phyloP scores from a whole-genome alignment of 2,888 invertebrate genomes.

The Euphydryas editha region DNA sequence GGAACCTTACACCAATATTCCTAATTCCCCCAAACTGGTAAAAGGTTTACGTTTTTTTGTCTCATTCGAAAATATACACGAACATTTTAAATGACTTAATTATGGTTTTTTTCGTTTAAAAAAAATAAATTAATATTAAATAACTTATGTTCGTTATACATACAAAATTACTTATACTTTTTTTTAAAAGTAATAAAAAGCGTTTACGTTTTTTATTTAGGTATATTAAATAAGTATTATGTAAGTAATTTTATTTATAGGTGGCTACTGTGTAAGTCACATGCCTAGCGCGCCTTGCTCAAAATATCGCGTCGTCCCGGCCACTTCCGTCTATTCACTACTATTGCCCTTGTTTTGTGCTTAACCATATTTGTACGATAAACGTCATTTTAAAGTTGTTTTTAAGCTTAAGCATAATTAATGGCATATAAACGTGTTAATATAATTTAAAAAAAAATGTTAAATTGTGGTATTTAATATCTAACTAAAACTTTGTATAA shows the following conservation, averaged over 20 bases:
- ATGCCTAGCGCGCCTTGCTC: slow-evolving; percentile 69
- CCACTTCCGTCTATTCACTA: slow-evolving; percentile 77
- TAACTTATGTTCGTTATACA: background rate
- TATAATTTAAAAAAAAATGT: background rate
- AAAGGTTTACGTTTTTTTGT: background rate
- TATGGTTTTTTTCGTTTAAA: background rate
- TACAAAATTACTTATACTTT: background rate
- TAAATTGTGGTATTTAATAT: background rate
- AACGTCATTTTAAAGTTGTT: slow-evolving; percentile 12
- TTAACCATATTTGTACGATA: slow-evolving; percentile 33
- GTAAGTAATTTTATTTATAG: slow-evolving; percentile 10
- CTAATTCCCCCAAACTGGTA: too few species aligned
- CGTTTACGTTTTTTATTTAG: too few species aligned
- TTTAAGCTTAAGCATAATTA: background rate
- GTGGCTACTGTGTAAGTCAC: slow-evolving; percentile 40
- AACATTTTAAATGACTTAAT: background rate
- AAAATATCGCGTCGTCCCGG: slow-evolving; percentile 75
- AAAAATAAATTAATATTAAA: background rate
- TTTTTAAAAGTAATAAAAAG: background rate
- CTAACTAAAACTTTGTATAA: too few species aligned
- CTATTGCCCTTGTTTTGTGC: slow-evolving; percentile 42
- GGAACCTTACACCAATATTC: too few species aligned
- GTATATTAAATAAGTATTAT: background rate
- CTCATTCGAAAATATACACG: background rate
- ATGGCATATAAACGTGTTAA: background rate